These are phyloP conservation scores for Luehdorfia chinensis DNA, from an alignment of 1,140 invertebrate species.

Conservation along the genomic window DNA sequence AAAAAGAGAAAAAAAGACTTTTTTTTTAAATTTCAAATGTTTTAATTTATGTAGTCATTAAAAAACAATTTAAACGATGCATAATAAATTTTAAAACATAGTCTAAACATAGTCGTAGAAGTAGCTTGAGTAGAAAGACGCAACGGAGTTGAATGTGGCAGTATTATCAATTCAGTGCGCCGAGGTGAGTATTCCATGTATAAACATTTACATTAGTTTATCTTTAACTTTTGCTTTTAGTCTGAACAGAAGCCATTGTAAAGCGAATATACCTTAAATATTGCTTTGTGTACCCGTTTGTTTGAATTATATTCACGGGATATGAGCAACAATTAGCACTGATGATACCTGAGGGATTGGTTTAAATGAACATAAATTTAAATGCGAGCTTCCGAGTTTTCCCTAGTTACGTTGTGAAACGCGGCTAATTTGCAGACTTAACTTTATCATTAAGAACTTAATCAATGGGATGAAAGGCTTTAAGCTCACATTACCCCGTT, in stretches of 20 bases:
- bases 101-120: too few species aligned
- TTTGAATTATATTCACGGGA: not conserved
- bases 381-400: not conserved
- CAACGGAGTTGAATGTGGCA: slow-evolving; percentile 11
- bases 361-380: slow-evolving; percentile 11
- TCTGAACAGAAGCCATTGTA: slow-evolving; percentile 13
- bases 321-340: not conserved
- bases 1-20: too few species aligned
- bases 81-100: too few species aligned
- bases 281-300: not conserved
- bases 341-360: slow-evolving; percentile 5
- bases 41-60: too few species aligned
- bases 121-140: slow-evolving; percentile 2
- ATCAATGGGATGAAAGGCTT: slow-evolving; percentile 10
- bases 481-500: not conserved
- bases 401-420: slow-evolving; percentile 4
- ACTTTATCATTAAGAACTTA: slow-evolving; percentile 4
- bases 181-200: slow-evolving; percentile 33
- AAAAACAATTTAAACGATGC: too few species aligned
- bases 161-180: slow-evolving; percentile 39
- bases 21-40: too few species aligned
- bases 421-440: slow-evolving; percentile 10
- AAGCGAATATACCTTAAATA: slow-evolving; percentile 9
- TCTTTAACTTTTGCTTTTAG: slow-evolving; percentile 34
- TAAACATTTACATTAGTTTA: slow-evolving; percentile 32